Base-by-base conservation (phyloP, 2,888 invertebrate genomes). In the Ormyrus nitidulus region DNA sequence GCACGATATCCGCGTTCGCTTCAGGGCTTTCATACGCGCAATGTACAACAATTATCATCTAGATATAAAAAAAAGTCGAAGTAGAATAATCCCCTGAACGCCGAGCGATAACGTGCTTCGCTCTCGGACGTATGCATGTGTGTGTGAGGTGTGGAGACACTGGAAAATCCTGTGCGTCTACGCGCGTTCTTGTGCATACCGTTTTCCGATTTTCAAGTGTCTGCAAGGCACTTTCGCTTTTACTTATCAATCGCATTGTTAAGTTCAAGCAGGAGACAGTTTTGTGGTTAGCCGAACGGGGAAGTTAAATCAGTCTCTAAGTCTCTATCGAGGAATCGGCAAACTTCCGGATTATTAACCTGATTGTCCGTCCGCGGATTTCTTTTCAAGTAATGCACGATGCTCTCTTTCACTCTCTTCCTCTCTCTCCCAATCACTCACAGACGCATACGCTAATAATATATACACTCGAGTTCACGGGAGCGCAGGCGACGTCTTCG, bases 261-360 rank as follows among this genome's bases (percentile, higher is more conserved):
- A 75, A 71, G 9, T 34, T 8, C 11, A 58, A 71, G 64, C 66
- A 56, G 70, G 51, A 76, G 54, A 66, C 61, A 69, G 64, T 71
- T 46, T 65, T 11, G 19, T 68, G 34, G 77, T 73, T 79, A 76
- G 76, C 79, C 76, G 69, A 75, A 76, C 58, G 54, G 51, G 72
- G 59, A 65, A 69, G 65, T 74, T 77, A 80, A 80, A 82, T 82
- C 82, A 82, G 82, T 82, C 82, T 82, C 79, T 81, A 82, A 79
- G 81, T 82, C 82, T 82, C 82, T 79, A 77, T 77, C 81, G 79
- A 81, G 82, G 82, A 79, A 73, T 77, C 74, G 80, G 76, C 78
- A 80, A 81, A 82, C 73, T 65, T 81, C 56, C 62, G 19, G 59
- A 54, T 59, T 56, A 77, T 69, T 77, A 48, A 69, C 59, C 61